Base-by-base conservation (phyloP, 1,140 invertebrate genomes). In the Euura saliciscinereae region DNA sequence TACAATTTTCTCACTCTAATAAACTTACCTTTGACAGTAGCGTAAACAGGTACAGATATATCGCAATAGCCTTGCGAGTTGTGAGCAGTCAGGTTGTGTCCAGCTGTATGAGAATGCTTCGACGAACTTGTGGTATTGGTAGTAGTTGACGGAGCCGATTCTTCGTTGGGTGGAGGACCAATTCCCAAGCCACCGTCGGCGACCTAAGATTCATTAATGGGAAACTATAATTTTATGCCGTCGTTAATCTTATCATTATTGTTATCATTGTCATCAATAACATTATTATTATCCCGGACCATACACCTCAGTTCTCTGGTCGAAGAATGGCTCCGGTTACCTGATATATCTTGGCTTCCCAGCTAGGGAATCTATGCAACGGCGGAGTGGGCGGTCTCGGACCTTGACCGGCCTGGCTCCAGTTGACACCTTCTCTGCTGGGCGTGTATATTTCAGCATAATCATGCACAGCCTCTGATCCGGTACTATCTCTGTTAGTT, bases 361-460 rank as follows among this genome's bases (percentile, higher is more conserved):
- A 96, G 76, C 94, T 96, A 2, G 95, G 95, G 83, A 96, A 96
- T 79, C 93, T 90, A 82, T 98, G 96, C 64, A 98, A 82, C 0
- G 96, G 96, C 42, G 96, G 96, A 1, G 96, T 97, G 0, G 96
- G 96, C 1, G 96, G 94, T 76, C 94, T 89, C 4, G 88, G 83
- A 43, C 73, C 78, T 71, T 83, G 77, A 84, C 88, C 71, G 87
- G 82, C 73, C 76, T 83, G 82, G 74, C 80, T 72, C 83, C 82
- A 86, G 67, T 83, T 85, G 68, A 84, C 79, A 0, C 79, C 84
- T 87, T 96, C 95, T 81, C 94, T 91, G 78, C 94, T 96, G 0
- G 96, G 96, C n/a, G 95, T 97, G 79, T 97, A 97, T 73, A 97
- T 97, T 86, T 98, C 96, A 6, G 95, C 95, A 83, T 97, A 97